Base-by-base conservation (phyloP, 2,888 invertebrate genomes). In the Hirtodrosophila duncani region DNA sequence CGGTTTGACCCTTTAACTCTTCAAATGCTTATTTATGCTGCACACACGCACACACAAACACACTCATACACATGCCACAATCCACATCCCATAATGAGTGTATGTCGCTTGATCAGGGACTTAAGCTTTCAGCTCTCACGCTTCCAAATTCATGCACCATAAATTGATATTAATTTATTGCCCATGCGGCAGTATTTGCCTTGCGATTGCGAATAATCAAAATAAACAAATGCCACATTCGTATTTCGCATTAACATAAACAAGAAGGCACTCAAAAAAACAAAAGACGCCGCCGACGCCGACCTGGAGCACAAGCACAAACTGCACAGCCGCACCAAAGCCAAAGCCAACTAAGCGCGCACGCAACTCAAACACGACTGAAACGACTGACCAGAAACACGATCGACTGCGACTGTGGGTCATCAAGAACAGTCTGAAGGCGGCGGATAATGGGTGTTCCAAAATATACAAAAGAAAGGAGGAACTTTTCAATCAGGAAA, bases 1-100 rank as follows among this genome's bases (percentile, higher is more conserved):
- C 83, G 82, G 83, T 83, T 83, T 83, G 81, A 82, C 83, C 83
- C 81, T 82, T 82, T 67, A 62, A 48, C 65, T 81, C 48, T 48
- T 59, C 64, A 62, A 75, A 70, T 59, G 67, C 71, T 75, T 77
- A 67, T 59, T 77, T 68, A 65, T 68, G 78, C 53, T 53, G 50
- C 33, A 57, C 49, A 58, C 45, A 38, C 29, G 18, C 33, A 50
- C 37, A 46, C 31, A 43, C 29, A 44, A 27, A 52, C 34, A 41
- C 38, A 27, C 26, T 9, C 20, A 38, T 5, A 41, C 27, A 18
- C 11, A 33, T 21, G n/a, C 21, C 30, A 38, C 37, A 44, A 42
- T 20, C 38, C 13, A 38, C 55, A 63, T 56, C 36, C 23, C 24
- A 39, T 9, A n/a, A 33, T 9, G 13, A 33, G 9, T 17, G 8